phyloP scores from a whole-genome alignment of 2,888 invertebrate species.

The Agrochola circellaris region DNA sequence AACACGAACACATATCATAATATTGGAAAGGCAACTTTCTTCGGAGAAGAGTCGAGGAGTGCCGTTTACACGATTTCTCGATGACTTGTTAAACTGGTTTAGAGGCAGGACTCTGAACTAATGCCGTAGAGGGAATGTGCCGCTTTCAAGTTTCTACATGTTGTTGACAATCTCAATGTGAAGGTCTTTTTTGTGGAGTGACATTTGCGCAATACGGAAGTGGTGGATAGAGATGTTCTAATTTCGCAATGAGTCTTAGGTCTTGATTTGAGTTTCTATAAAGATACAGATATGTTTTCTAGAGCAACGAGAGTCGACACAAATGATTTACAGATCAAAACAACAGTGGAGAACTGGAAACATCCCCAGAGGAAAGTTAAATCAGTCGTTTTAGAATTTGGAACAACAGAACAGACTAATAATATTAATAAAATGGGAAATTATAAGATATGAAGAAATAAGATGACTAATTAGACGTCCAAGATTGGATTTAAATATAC shows the following conservation, averaged over 20 bases:
- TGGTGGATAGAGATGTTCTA: constrained; percentile 11
- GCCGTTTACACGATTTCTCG: constrained; percentile 85
- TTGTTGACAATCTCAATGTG: constrained; percentile 55
- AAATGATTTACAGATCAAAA: background rate
- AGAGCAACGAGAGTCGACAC: background rate
- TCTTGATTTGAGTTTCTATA: background rate
- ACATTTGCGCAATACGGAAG: constrained; percentile 43
- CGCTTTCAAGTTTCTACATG: constrained; percentile 77
- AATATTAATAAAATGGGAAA: background rate
- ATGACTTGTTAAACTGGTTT: constrained; percentile 79
- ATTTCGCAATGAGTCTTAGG: constrained; percentile 16
- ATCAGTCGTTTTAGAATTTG: background rate
- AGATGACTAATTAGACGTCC: background rate
- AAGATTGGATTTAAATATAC: background rate
- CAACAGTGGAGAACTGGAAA: background rate
- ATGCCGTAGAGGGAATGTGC: constrained; percentile 81
- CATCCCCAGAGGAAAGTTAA: background rate
- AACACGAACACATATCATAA: constrained; percentile 71
- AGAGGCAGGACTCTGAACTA: constrained; percentile 77
- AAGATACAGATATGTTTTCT: background rate
- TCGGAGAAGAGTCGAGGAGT: constrained; percentile 76
- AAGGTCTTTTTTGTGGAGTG: constrained; percentile 58
- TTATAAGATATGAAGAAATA: background rate
- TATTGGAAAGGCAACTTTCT: constrained; percentile 83
- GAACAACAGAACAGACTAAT: background rate